Evolutionary conservation across 2,113 vertebrate genomes (phyloP).

Genomic region (Bothrops jararaca): DNA sequence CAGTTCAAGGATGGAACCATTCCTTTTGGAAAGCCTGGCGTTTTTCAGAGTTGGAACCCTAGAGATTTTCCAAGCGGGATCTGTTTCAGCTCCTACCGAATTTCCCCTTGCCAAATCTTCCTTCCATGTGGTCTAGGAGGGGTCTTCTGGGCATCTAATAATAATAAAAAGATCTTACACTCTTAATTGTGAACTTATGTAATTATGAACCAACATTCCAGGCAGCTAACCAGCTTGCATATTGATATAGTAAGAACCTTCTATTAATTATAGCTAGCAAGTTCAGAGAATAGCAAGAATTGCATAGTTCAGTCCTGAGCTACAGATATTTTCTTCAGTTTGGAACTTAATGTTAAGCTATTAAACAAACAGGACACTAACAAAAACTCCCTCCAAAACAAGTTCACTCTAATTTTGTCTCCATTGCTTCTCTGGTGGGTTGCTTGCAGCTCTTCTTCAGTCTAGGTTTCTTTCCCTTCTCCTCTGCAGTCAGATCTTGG

Average conservation of each 20-base stretch:
- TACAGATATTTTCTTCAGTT: not conserved
- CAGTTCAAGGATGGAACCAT: not conserved
- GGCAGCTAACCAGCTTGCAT: not conserved
- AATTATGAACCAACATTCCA: not conserved
- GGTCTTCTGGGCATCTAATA: not conserved
- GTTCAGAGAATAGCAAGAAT: not conserved
- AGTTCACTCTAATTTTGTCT: not conserved
- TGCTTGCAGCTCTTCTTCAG: not conserved
- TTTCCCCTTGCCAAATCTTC: not conserved
- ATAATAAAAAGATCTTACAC: not conserved
- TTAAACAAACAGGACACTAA: not conserved
- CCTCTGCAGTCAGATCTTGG: not conserved
- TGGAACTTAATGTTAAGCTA: not conserved
- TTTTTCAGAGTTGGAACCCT: not conserved
- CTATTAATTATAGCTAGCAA: not conserved
- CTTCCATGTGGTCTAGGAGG: not conserved
- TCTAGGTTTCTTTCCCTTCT: not conserved
- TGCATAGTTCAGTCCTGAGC: not conserved
- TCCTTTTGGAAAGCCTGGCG: not conserved
- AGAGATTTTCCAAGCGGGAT: not conserved
- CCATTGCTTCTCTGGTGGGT: not conserved
- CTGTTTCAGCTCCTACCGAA: not conserved
- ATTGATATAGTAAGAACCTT: not conserved
- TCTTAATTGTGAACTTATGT: not conserved
- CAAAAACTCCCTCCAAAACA: not conserved